Evolutionary conservation across 2,888 invertebrate genomes (phyloP).

Genomic region (Thelaira solivaga): DNA sequence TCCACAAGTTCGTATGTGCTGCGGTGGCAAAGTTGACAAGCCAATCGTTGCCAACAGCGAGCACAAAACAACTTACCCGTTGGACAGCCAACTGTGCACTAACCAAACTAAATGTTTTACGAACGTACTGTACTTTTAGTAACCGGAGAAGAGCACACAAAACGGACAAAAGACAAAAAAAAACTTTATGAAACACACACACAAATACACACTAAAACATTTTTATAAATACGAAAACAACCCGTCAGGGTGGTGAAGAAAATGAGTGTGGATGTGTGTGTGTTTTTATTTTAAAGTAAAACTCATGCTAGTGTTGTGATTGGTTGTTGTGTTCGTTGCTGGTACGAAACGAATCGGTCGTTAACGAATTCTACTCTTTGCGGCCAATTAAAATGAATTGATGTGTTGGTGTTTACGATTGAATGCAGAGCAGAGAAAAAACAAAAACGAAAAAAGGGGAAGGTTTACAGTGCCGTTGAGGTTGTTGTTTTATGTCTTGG

Average conservation of each 20-base stretch:
- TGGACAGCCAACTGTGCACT: conserved; percentile 52
- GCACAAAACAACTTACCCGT: conserved; percentile 44
- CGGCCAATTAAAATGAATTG: conserved; percentile 20
- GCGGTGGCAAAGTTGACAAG: background rate
- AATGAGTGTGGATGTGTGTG: too few species aligned
- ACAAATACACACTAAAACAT: background rate
- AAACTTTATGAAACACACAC: conserved; percentile 27
- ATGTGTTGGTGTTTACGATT: background rate
- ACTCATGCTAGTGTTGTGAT: background rate
- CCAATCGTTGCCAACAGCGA: conserved; percentile 39
- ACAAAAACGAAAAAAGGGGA: conserved; percentile 34
- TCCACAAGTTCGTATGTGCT: background rate
- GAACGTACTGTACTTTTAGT: conserved; percentile 61
- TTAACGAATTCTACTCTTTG: background rate
- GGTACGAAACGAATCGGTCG: conserved; percentile 23
- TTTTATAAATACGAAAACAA: background rate
- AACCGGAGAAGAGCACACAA: conserved; percentile 18
- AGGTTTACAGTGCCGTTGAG: conserved; percentile 17
- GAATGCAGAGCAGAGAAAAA: background rate
- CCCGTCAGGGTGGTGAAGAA: conserved; percentile 50
- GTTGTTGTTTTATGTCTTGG: background rate
- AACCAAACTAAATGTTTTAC: conserved; percentile 55
- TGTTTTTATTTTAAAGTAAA: background rate
- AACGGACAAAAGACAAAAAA: conserved; percentile 36
- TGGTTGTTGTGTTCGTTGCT: conserved; percentile 19